Evolutionary conservation across 2,888 invertebrate genomes (phyloP).

Genomic region (Meghimatium bilineatum): DNA sequence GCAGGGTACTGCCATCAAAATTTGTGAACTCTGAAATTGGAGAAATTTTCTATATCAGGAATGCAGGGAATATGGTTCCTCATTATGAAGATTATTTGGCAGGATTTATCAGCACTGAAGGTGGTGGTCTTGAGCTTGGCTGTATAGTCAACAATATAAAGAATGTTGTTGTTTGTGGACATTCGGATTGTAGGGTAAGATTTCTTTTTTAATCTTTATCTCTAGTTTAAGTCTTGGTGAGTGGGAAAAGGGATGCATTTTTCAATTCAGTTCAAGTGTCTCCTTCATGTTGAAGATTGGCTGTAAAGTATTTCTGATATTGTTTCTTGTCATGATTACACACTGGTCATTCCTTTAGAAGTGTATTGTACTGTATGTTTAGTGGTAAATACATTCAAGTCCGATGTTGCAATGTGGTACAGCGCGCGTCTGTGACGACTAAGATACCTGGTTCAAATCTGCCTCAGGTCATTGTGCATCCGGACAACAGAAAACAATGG

Average conservation of each 20-base stretch:
- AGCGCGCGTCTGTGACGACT: too few species aligned
- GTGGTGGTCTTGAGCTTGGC: slow-evolving; percentile 95
- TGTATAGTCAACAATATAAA: slow-evolving; percentile 93
- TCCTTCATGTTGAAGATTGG: too few species aligned
- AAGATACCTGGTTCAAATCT: too few species aligned
- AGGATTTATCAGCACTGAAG: slow-evolving; percentile 93
- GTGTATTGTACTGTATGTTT: too few species aligned
- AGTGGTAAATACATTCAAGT: too few species aligned
- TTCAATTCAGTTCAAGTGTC: too few species aligned
- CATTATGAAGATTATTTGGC: slow-evolving; percentile 90
- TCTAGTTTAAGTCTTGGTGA: not conserved
- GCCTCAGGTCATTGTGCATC: too few species aligned
- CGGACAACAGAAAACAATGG: too few species aligned
- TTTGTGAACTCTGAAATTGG: slow-evolving; percentile 97
- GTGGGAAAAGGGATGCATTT: not conserved
- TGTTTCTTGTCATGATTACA: too few species aligned
- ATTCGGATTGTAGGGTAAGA: slow-evolving; percentile 93
- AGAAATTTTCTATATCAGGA: slow-evolving; percentile 98
- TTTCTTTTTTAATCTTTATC: not conserved
- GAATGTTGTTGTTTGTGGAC: slow-evolving; percentile 96
- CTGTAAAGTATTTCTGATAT: too few species aligned
- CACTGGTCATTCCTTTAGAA: too few species aligned
- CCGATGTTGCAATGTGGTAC: too few species aligned
- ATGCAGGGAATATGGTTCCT: slow-evolving; percentile 95
- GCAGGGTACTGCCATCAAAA: slow-evolving; percentile 95